phyloP scores from a whole-genome alignment of 2,797 vertebrate species.

The Crenichthys baileyi region DNA sequence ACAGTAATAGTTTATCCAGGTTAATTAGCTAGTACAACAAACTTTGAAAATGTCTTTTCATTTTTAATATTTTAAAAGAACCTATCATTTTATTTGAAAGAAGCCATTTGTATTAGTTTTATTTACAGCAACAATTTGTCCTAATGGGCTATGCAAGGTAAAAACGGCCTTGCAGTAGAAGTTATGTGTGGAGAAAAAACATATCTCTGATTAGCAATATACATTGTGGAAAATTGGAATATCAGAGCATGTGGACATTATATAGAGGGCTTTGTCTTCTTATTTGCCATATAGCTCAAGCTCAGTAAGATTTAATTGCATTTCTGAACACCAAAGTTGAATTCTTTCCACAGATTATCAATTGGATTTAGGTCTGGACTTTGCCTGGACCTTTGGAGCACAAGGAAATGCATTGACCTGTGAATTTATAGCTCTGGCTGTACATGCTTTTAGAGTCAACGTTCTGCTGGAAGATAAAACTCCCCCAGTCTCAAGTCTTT shows the following conservation, averaged over 20 bases:
- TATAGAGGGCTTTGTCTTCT: not conserved
- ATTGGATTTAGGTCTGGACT: not conserved
- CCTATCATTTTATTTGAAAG: not conserved
- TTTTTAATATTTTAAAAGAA: not conserved
- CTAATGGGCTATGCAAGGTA: not conserved
- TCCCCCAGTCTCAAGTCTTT: not conserved
- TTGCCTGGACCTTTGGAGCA: not conserved
- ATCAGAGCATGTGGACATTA: not conserved
- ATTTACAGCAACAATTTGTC: not conserved
- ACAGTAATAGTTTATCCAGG: not conserved
- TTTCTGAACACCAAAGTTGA: not conserved
- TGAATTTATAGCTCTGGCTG: not conserved
- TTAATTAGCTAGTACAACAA: not conserved
- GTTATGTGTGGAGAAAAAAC: not conserved
- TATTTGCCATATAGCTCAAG: not conserved
- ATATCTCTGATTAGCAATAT: not conserved
- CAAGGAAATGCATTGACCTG: not conserved
- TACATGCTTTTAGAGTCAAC: not conserved
- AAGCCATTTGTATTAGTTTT: not conserved
- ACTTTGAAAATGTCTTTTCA: not conserved
- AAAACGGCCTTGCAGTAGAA: not conserved
- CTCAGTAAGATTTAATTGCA: not conserved
- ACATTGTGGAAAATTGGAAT: not conserved
- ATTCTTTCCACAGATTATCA: not conserved
- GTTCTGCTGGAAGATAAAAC: not conserved